Evolutionary conservation across 2,113 vertebrate genomes (phyloP), one percentile per base, ranked within the genome.

Genomic region (Pedetes capensis): DNA sequence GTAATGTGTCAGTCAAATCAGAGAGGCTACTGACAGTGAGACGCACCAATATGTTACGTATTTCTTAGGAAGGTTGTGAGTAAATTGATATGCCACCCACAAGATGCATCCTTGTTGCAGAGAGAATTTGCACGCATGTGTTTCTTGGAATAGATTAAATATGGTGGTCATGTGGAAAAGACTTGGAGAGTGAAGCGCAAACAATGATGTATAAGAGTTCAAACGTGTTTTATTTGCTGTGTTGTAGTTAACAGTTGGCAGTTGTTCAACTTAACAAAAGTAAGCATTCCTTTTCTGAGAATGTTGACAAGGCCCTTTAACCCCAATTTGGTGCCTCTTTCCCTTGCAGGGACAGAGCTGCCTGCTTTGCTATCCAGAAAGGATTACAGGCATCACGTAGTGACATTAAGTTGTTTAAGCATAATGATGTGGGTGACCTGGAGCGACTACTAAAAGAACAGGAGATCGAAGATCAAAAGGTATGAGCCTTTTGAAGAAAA

Each of bases 331-430:
- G 69, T 83, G 42, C 80, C 68, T 96, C n/a, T 97, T 39, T 93
- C 97, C 37, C 96, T 98, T 96, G 23, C 98, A 99, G 99, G 96
- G 99, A 99, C 97, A 99, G 99, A 97, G 99, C 99, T 1, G 99
- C 99, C 3, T 99, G 99, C 96, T 99, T 99, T 96, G 99, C 99
- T 92, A 99, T 99, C 98, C 99, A 99, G 98, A 99, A 99, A 95
- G 99, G 99, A 84, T 98, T 99, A 71, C 99, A 99, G 87, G 99
- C 99, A 12, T 99, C 99, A 34, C 99, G 99, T 85, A 99, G 99
- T 97, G 99, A 99, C 97, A 99, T 99, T 97, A 99, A 99, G 95
- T 99, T 99, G 96, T 99, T 99, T 98, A 99, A 99, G 92, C 99
- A 99, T 97, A 99, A 99, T 74, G 99, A 99, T 97, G 98, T 99